A percentile compares a stretch with the other conserved stretches of the same genome.
Conservation (phyloP, 2,888 invertebrate genomes). For the Tiliacea aurago region DNA sequence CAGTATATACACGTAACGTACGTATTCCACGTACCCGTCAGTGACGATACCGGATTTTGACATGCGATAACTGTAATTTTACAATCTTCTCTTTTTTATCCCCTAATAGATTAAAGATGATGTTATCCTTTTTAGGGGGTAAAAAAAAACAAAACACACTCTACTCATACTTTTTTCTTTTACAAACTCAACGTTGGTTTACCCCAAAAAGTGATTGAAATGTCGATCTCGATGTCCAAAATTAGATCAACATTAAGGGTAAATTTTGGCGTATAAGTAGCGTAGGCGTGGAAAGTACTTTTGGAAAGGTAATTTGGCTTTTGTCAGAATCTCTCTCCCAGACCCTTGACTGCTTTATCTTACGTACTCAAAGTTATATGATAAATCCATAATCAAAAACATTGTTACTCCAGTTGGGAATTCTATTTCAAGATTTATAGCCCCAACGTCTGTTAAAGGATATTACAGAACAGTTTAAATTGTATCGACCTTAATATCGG, state of each 20-base stretch:
- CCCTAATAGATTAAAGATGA: neutral
- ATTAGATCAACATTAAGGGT: neutral
- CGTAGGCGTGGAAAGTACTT: too few species aligned
- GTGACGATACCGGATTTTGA: neutral
- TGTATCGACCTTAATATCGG: conserved; percentile 32
- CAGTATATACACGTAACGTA: neutral
- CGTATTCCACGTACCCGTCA: neutral
- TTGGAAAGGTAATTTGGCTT: neutral
- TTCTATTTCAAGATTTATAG: conserved; percentile 35
- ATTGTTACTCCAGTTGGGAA: conserved; percentile 27
- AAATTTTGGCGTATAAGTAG: neutral
- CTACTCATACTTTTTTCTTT: too few species aligned
- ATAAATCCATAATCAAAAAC: conserved; percentile 15
- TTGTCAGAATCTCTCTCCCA: neutral
- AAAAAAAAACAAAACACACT: too few species aligned
- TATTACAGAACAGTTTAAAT: conserved; percentile 31
- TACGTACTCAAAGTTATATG: conserved; percentile 10
- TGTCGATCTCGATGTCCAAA: neutral
- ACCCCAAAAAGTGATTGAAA: neutral
- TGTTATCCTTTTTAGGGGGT: too few species aligned
- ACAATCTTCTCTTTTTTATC: neutral
- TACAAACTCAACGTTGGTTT: neutral
- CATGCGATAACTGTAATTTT: neutral
- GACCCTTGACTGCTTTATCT: neutral
- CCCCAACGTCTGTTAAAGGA: neutral